Evolutionary conservation across 2,888 invertebrate species (phyloP), one percentile per base, ranked within the genome.

Genomic region (Cantharis lateralis): DNA sequence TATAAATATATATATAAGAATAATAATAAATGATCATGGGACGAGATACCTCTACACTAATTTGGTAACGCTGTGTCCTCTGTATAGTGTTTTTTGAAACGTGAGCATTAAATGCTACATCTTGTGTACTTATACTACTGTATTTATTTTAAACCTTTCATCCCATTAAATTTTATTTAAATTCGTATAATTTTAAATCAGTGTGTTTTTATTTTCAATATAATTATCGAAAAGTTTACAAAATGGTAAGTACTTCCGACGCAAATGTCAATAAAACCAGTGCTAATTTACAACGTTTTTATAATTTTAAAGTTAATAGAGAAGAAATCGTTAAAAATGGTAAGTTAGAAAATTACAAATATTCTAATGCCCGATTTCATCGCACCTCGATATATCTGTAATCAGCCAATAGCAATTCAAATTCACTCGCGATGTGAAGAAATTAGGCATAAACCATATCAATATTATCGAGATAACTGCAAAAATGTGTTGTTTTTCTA

Each of bases 31-130:
- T 84, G 85, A 85, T 85, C 85, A 86, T 88, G 87, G 88, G 88
- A 88, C 88, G 87, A 88, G 87, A 88, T 87, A 88, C 88, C 87
- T 88, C 87, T 87, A 87, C 87, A 87, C 84, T 87, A 87, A 87
- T 87, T 88, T 88, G 88, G 88, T 88, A 88, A 88, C 87, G 87
- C 87, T 87, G 88, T 88, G 87, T 88, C 88, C 88, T 88, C 87
- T 88, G 88, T 88, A 88, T 88, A 88, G 88, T 88, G 88, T 88
- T 88, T 87, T 88, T 88, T 88, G 88, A 88, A 88, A 88, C 87
- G 88, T 88, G 87, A 88, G 88, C 88, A 88, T 88, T 88, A 88
- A 88, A 88, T 88, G 88, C 88, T 88, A 88, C 88, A 88, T 88
- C 88, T 88, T 88, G 88, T 88, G 88, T 88, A 88, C 88, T 88